These are phyloP conservation scores for Alectura lathami DNA, from an alignment of 2,113 vertebrate species.

Conservation along the genomic window DNA sequence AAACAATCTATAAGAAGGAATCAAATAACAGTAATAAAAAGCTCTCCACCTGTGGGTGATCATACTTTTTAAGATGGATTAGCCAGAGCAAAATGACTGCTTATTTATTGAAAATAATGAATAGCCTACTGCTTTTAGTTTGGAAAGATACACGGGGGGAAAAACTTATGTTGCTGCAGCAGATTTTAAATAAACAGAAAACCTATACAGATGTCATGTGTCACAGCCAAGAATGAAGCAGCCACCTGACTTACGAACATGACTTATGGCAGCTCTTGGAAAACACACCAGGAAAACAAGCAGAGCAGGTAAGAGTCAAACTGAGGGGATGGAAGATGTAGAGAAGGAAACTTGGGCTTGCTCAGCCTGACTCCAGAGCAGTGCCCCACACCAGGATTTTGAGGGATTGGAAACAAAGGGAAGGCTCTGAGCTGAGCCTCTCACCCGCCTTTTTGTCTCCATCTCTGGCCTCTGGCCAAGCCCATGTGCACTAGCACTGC, in stretches of 20 bases:
- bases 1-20: not conserved
- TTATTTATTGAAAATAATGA: conserved; percentile 58
- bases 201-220: not conserved
- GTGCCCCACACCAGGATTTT: not conserved
- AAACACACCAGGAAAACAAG: conserved; percentile 24
- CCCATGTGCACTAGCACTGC: rapidly evolving
- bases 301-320: conserved; percentile 21
- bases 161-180: not conserved
- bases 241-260: not conserved
- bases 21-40: conserved; percentile 20
- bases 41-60: conserved; percentile 35
- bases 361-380: not conserved
- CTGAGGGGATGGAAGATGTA: not conserved
- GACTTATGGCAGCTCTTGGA: conserved; percentile 46
- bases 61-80: conserved; percentile 58
- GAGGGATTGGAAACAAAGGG: not conserved
- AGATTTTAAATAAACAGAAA: conserved; percentile 52
- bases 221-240: conserved; percentile 13
- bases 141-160: not conserved
- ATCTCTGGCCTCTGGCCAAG: not conserved
- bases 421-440: not conserved
- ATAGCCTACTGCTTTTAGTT: conserved; percentile 30
- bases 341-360: not conserved
- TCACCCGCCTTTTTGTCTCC: not conserved
- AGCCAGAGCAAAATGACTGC: conserved; percentile 34